Conservation (phyloP, 1,140 invertebrate species). For the Ptiloglossa arizonensis region DNA sequence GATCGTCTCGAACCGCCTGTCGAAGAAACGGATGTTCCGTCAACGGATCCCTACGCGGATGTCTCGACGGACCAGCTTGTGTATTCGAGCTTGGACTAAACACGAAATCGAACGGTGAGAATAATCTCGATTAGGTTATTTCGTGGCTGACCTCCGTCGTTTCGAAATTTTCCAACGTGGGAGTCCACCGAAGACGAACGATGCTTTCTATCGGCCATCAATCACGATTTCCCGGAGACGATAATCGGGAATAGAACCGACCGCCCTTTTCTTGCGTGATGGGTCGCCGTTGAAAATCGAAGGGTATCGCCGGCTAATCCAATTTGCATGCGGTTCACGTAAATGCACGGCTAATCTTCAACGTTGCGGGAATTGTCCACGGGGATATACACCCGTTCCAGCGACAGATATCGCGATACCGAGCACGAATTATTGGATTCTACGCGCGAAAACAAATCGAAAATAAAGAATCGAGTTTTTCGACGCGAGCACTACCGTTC, state of each 20-base stretch:
- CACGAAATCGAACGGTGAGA: too few relatives aligned
- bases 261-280: conserved; percentile 41
- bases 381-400: not conserved
- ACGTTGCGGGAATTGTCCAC: not conserved
- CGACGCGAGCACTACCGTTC: too few relatives aligned
- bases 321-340: conserved; percentile 21
- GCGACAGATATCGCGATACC: too few relatives aligned
- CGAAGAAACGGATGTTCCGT: conserved; percentile 1
- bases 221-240: conserved; percentile 15
- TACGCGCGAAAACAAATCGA: too few relatives aligned
- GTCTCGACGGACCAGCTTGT: too few relatives aligned
- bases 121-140: not conserved
- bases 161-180: not conserved
- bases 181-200: not conserved
- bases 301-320: not conserved
- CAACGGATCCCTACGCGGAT: too few relatives aligned
- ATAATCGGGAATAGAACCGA: conserved; percentile 20
- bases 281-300: not conserved
- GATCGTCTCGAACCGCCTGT: not conserved
- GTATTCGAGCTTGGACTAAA: too few relatives aligned
- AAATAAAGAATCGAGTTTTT: too few relatives aligned
- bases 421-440: too few relatives aligned
- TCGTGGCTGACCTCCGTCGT: not conserved
- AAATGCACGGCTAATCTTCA: not conserved
- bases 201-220: conserved; percentile 13